Conservation (phyloP, 2,797 vertebrate genomes). For the Linurgus olivaceus region DNA sequence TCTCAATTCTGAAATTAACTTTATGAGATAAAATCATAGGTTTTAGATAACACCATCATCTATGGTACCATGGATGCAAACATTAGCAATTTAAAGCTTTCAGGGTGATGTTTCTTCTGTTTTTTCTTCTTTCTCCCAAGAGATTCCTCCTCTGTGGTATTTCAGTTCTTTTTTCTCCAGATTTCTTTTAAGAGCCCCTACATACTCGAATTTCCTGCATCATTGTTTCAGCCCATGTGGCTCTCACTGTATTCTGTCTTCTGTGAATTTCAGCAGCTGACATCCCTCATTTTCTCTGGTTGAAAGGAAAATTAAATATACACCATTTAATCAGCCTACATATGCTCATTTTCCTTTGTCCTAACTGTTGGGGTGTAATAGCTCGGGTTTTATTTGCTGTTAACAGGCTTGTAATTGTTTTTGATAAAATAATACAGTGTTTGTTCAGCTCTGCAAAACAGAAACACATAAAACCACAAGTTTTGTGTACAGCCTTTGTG, state of each 20-base stretch:
- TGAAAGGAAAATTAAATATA: conserved; percentile 50
- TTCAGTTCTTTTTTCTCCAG: neutral
- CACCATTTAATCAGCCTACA: conserved; percentile 8
- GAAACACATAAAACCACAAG: neutral
- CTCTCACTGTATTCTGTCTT: neutral
- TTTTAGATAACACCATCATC: neutral
- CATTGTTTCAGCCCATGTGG: neutral
- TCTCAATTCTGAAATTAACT: neutral
- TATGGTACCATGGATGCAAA: neutral
- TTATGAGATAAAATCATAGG: neutral
- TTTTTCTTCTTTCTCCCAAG: neutral
- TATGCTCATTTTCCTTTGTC: neutral
- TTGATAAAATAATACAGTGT: conserved; percentile 26
- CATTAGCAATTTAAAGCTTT: neutral
- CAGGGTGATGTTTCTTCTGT: neutral
- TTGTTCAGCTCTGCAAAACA: neutral
- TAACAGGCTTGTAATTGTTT: conserved; percentile 27
- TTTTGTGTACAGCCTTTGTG: neutral
- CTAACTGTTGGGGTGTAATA: conserved; percentile 15
- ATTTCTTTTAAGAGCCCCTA: neutral
- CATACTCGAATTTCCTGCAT: neutral
- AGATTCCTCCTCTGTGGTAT: neutral
- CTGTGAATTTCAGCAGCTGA: conserved; percentile 47
- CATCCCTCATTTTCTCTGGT: neutral
- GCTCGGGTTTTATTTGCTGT: conserved; percentile 29